Evolutionary conservation across 1,140 invertebrate genomes (phyloP), one percentile per base, ranked within the genome.

Genomic region (Rhopalosiphum maidis): DNA sequence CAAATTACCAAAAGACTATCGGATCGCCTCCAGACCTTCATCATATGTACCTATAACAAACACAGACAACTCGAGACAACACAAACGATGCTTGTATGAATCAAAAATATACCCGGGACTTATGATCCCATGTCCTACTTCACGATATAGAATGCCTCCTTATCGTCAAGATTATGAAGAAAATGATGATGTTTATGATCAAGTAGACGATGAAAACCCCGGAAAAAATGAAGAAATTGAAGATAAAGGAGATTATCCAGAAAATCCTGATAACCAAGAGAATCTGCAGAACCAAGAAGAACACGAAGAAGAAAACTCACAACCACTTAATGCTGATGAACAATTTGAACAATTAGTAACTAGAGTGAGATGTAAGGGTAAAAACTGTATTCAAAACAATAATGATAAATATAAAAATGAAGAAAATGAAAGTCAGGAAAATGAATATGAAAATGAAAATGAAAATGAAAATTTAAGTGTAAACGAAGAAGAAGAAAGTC

Each of bases 171-270:
- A 21, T n/a, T 43, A 55, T 25, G 48, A 48, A 43, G 89, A 87
- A 46, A 43, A 87, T 46, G 93, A 94, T 30, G 83, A 87, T 1
- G 88, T 77, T 55, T 92, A 94, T 82, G 94, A 93, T 30, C 68
- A 94, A 48, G 68, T 83, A 43, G 51, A 91, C 8, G 55, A 93
- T 15, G 85, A 82, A 41, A 35, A 77, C 7, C 15, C 25, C 0
- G 82, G 30, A 51, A 41, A 23, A 6, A 89, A 90, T 15, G 88
- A 89, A 86, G 92, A 94, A 43, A 35, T 37, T 46, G 93, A 95
- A 96, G 94, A 96, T 95, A 95, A 96, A 95, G 94, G 95, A 95
- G 94, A 94, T 30, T 77, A 94, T 43, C 60, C 60, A n/a, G 60
- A 68, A 21, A 68, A 68, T 68, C 60, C 11, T 18, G 94, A 94